Evolutionary conservation across 2,113 vertebrate species (phyloP), one percentile per base, ranked within the genome.

Genomic region (Hippolais icterina): DNA sequence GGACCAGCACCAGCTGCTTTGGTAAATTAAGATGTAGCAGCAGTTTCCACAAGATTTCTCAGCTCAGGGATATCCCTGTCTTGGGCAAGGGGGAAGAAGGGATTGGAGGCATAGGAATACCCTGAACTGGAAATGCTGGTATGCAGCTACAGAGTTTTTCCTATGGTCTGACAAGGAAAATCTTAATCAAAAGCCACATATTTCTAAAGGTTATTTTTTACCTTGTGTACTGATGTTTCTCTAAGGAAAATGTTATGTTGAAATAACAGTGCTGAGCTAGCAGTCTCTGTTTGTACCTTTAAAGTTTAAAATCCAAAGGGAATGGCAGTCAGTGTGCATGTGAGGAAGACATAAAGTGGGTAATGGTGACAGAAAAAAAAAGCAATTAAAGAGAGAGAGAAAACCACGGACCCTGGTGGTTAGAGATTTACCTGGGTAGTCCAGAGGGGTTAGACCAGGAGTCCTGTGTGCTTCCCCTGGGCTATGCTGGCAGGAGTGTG

Each of bases 171-270:
- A 56, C 60, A 61, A 61, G 60, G 28, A 46, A 79, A 57, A n/a
- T 6, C 60, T 92, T 66, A n/a, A 53, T 79, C 65, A 85, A 75
- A 92, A 16, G 37, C 22, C 17, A 11, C 7, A 29, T 24, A 7
- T 88, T 79, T 74, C 56, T 63, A n/a, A 66, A 54, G 49, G n/a
- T 54, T 71, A 28, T 80, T 83, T 89, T 80, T 60, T 72, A 83
- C 72, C 49, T 39, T 24, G n/a, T 68, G 81, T 72, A 37, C n/a
- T 74, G 72, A 42, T 69, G 28, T 65, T 78, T 77, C 81, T 69
- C 82, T 44, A 49, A 74, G 84, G 54, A 80, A 80, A 83, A 35
- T 8, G 15, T 10, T 56, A 0, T 57, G 24, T 44, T 3, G 11
- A 49, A 66, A 41, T 37, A 61, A 28, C 5, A 44, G 69, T 50